Evolutionary conservation across 2,888 invertebrate species (phyloP).

Genomic region (Yponomeuta malinellus): DNA sequence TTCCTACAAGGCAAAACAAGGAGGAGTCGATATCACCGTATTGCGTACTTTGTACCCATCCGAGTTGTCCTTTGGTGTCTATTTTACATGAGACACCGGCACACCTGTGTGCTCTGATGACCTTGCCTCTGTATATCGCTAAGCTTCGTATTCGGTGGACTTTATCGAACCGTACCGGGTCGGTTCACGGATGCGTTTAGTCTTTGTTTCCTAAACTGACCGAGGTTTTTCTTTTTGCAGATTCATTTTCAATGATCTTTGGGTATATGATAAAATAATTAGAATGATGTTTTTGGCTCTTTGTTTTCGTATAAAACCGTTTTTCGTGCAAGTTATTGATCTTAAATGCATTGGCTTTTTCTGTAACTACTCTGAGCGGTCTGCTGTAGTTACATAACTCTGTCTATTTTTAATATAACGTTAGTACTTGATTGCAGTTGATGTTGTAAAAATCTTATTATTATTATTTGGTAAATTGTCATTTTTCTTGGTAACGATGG

Average conservation of each 20-base stretch:
- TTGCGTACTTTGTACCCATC: too few relatives aligned
- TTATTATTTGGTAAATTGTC: background rate
- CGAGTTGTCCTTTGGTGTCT: too few relatives aligned
- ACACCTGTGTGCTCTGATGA: background rate
- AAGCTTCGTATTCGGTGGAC: background rate
- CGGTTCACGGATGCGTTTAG: slow-evolving; percentile 7
- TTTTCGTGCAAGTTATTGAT: background rate
- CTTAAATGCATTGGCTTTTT: background rate
- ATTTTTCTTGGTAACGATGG: too few relatives aligned
- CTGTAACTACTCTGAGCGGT: background rate
- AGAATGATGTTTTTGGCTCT: background rate
- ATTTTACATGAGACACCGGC: background rate
- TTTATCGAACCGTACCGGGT: background rate
- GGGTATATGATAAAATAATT: too few relatives aligned
- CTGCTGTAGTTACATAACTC: background rate
- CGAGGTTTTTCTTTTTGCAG: background rate
- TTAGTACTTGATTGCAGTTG: background rate
- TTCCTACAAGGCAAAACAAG: too few relatives aligned
- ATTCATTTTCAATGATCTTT: background rate
- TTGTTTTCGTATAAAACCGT: background rate
- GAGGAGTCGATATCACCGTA: too few relatives aligned
- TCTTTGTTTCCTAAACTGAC: background rate
- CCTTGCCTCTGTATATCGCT: slow-evolving; percentile 6
- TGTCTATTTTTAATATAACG: background rate
- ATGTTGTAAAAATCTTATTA: background rate